Evolutionary conservation across 2,797 vertebrate genomes (phyloP), one percentile per base, ranked within the genome.

Genomic region (Oceanodroma leucorhoa): DNA sequence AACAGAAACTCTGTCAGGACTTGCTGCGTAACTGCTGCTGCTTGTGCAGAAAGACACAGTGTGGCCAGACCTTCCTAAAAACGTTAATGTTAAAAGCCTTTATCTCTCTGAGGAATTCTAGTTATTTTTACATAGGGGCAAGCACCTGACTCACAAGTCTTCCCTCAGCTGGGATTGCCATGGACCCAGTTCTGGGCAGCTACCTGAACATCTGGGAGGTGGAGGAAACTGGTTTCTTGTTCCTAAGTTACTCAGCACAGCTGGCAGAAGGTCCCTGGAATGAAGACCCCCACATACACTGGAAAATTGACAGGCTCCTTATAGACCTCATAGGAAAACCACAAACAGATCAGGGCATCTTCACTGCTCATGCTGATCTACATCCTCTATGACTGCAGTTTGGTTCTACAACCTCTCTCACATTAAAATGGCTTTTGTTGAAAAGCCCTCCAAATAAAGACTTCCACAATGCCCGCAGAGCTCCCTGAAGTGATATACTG

Each of bases 91-190:
- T 84, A 41, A 66, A 90, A 86, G 38, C 30, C 58, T 86, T 94
- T 67, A 71, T 78, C n/a, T 88, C 55, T 82, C 76, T 62, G 11
- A 96, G 54, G 73, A 96, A 86, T 95, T 94, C 48, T 75, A 86
- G 43, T 78, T 88, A 83, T 89, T 95, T 90, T 72, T 75, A 88
- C 26, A 58, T 2, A 46, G 19, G 5, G 53, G 9, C 18, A 87
- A 92, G 79, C 26, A 86, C 38, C 30, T 48, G 66, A 93, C 36
- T 72, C 23, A 41, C 14, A 53, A 78, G 32, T 61, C 29, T 53
- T 66, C 24, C 19, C 57, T 71, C 40, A 34, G 45, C 50, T 61
- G 40, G 18, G 36, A 80, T 6, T 79, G 26, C 38, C 36, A 61
- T 3, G 40, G 41, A 82, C 45, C 17, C 36, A 48, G 43, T 27